phyloP scores from a whole-genome alignment of 2,113 vertebrate species.

The Etia nguti region DNA sequence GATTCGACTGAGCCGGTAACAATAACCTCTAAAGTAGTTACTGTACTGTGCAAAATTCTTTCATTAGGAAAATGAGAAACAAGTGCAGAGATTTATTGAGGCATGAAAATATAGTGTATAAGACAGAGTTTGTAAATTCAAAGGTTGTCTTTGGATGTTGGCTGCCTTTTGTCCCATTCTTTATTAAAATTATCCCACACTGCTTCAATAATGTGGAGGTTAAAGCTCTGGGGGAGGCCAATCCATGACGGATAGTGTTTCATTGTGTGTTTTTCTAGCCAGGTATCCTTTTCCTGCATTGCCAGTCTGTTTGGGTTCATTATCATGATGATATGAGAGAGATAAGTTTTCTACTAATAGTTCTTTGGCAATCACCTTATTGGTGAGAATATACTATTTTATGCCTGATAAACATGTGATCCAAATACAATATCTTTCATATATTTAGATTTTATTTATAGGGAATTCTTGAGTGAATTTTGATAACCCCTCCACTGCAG shows the following conservation, averaged over 20 bases:
- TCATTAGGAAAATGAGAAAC: neutral
- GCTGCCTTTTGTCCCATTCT: neutral
- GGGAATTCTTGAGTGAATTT: neutral
- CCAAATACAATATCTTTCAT: neutral
- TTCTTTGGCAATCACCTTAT: neutral
- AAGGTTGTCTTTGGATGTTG: neutral
- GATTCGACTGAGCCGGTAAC: neutral
- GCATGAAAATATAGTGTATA: neutral
- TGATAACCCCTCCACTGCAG: neutral
- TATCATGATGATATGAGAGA: neutral
- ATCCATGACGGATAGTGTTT: neutral
- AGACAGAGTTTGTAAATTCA: neutral
- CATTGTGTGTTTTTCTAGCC: neutral
- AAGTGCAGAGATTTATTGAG: neutral
- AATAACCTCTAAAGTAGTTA: neutral
- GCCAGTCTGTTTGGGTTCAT: neutral
- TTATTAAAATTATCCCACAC: neutral
- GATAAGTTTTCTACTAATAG: neutral
- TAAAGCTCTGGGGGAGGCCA: neutral
- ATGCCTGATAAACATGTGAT: neutral
- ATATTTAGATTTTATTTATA: neutral
- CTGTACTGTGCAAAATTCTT: neutral
- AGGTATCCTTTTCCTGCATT: neutral
- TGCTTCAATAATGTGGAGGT: neutral
- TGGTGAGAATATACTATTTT: neutral